Conservation (phyloP, 2,888 invertebrate genomes). For the Lasioglossum villosulum region DNA sequence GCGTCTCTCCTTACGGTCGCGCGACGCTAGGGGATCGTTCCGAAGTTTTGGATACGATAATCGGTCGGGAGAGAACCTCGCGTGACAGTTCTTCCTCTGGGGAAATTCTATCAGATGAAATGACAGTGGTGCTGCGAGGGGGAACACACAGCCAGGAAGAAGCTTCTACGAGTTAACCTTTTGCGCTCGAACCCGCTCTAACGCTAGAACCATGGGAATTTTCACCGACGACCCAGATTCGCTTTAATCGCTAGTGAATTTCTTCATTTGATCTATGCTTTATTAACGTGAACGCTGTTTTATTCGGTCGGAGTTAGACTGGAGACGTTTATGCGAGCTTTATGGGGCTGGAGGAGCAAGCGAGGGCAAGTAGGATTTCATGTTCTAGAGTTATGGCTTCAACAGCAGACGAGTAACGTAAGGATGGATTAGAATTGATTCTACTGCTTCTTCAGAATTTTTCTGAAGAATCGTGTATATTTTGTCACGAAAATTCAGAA, state of each 20-base stretch:
- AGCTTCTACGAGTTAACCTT: not conserved
- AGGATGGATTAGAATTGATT: not conserved
- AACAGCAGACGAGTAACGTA: not conserved
- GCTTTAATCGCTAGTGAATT: not conserved
- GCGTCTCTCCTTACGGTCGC: conserved; percentile 9
- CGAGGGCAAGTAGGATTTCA: not conserved
- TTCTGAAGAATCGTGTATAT: not conserved
- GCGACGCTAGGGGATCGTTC: conserved; percentile 18
- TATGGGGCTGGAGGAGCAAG: not conserved
- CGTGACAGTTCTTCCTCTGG: conserved; percentile 41
- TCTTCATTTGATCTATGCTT: not conserved
- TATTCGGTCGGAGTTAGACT: not conserved
- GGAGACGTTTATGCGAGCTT: not conserved
- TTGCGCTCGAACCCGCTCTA: not conserved
- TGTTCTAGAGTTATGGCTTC: not conserved
- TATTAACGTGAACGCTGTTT: not conserved
- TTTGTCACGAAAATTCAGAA: no score
- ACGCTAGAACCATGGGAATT: not conserved
- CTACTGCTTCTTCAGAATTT: not conserved
- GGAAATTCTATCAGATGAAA: conserved; percentile 41
- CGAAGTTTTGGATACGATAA: conserved; percentile 43
- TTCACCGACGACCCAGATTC: not conserved
- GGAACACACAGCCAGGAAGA: not conserved
- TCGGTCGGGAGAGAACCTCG: conserved; percentile 23
- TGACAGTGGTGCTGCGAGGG: not conserved